Percentiles rank a stretch among this genome's conserved stretches.
Evolutionary conservation across 2,797 vertebrate genomes (phyloP).

Genomic region (Acrossocheilus fasciatus): DNA sequence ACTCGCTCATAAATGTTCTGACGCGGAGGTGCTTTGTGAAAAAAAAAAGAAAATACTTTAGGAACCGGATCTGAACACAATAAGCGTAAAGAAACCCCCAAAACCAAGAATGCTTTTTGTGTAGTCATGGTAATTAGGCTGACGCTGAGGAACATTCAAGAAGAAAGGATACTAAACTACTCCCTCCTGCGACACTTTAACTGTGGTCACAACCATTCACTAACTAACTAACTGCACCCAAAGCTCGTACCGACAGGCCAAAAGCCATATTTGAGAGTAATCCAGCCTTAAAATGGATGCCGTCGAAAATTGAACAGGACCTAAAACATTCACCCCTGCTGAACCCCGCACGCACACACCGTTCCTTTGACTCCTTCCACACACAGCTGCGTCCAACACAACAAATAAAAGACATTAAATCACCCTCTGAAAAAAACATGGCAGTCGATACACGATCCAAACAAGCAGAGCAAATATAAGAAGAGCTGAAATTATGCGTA

Average conservation of each 20-base stretch:
- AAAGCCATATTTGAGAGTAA: constrained; percentile 45
- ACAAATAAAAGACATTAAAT: neutral
- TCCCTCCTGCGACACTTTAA: neutral
- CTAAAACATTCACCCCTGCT: constrained; percentile 36
- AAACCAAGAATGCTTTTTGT: constrained; percentile 29
- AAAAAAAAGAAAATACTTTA: neutral
- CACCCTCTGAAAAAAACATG: neutral
- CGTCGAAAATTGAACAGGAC: constrained; percentile 22
- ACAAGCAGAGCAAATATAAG: neutral
- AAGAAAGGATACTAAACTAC: neutral
- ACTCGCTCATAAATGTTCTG: neutral
- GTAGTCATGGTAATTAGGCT: constrained; percentile 44
- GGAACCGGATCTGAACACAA: neutral
- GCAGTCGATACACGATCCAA: neutral
- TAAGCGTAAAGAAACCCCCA: neutral
- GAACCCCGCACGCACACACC: constrained; percentile 14
- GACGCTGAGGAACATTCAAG: constrained; percentile 39
- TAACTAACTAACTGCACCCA: neutral
- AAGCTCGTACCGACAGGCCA: constrained; percentile 31
- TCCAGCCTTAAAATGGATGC: constrained; percentile 54
- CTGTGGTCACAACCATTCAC: constrained; percentile 11
- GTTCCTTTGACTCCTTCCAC: neutral
- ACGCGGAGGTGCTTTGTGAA: neutral
- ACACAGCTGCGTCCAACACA: neutral
- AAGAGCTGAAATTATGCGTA: neutral